Conservation (phyloP, 1,140 invertebrate species). For the Vanessa atalanta region DNA sequence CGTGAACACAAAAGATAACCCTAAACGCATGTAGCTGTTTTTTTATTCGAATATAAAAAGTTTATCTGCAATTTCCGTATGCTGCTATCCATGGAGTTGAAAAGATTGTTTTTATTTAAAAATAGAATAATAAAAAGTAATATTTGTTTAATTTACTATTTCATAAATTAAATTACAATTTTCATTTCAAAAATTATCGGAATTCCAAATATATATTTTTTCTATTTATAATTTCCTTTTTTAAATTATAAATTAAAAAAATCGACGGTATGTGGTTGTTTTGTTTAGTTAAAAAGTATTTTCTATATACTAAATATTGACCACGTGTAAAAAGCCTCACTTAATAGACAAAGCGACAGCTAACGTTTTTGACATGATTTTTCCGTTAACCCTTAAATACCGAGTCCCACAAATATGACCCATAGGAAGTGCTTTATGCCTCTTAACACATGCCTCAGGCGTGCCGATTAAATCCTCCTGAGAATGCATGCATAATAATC, state of each 20-base stretch:
- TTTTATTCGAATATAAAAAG: slow-evolving; percentile 16
- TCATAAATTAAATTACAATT: no score
- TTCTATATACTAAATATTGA: no score
- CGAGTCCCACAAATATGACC: slow-evolving; percentile 48
- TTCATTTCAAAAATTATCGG: no score
- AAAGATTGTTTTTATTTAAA: no score
- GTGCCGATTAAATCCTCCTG: slow-evolving; percentile 71
- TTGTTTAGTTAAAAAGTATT: no score
- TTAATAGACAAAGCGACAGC: not conserved
- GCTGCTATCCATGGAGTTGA: no score
- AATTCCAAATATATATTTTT: no score
- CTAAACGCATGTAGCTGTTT: slow-evolving; percentile 40
- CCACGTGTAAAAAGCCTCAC: not conserved
- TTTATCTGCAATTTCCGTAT: slow-evolving; percentile 8
- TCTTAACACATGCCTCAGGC: slow-evolving; percentile 65
- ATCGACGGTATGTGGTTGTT: no score
- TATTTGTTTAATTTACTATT: no score
- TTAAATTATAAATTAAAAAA: no score
- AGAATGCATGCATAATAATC: slow-evolving; percentile 78
- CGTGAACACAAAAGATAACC: slow-evolving; percentile 55
- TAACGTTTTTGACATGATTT: slow-evolving; percentile 23
- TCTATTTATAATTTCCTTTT: no score
- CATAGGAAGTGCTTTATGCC: slow-evolving; percentile 62
- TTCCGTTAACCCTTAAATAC: slow-evolving; percentile 58
- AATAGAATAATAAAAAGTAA: no score